phyloP scores from a whole-genome alignment of 2,113 vertebrate genomes.

The Crotophaga sulcirostris region DNA sequence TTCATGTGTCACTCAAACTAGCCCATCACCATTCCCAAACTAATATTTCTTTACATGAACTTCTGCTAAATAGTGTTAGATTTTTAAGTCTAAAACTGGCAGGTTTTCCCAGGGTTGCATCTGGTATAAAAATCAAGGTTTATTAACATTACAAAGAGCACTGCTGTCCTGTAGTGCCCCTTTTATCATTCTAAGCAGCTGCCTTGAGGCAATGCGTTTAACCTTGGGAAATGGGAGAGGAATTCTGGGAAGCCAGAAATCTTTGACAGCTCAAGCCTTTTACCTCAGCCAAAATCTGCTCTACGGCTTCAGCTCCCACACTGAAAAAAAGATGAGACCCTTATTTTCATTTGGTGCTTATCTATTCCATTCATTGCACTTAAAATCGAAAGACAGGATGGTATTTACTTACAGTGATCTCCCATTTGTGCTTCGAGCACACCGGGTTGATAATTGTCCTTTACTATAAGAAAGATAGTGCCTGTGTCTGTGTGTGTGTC shows the following conservation, averaged over 20 bases:
- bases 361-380: constrained; percentile 57
- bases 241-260: constrained; percentile 74
- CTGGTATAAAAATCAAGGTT: constrained; percentile 80
- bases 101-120: constrained; percentile 79
- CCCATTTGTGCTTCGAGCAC: constrained; percentile 41
- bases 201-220: constrained; percentile 79
- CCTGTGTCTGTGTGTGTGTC: accelerated
- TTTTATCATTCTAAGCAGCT: constrained; percentile 83
- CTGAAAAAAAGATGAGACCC: constrained; percentile 34
- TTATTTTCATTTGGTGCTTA: constrained; percentile 73
- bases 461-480: constrained; percentile 24
- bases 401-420: constrained; percentile 51
- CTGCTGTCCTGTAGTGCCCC: constrained; percentile 76
- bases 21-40: constrained; percentile 65
- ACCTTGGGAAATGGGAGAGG: constrained; percentile 83
- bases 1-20: constrained; percentile 67
- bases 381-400: constrained; percentile 29
- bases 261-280: constrained; percentile 71
- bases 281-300: constrained; percentile 67
- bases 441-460: neutral
- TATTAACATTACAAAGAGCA: constrained; percentile 87
- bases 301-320: constrained; percentile 49
- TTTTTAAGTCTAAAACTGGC: constrained; percentile 63
- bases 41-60: constrained; percentile 59
- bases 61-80: constrained; percentile 73